phyloP scores from a whole-genome alignment of 2,113 vertebrate species.

The Prunella himalayana region DNA sequence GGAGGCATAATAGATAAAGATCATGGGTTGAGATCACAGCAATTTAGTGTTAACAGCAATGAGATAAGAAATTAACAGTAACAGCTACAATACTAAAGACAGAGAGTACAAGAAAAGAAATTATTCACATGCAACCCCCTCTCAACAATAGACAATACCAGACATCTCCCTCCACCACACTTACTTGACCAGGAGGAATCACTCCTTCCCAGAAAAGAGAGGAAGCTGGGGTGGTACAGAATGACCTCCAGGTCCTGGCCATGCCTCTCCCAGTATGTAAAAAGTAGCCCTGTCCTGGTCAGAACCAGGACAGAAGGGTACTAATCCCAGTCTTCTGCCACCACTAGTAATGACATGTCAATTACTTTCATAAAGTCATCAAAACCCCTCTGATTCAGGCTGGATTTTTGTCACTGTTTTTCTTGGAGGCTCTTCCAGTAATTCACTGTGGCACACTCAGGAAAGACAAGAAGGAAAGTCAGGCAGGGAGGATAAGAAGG shows the following conservation, averaged over 20 bases:
- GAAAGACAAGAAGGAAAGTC: neutral
- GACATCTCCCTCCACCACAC: neutral
- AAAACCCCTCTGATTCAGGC: neutral
- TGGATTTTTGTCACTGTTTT: neutral
- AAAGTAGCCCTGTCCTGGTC: neutral
- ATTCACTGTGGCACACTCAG: neutral
- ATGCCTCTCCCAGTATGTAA: neutral
- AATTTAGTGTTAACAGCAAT: neutral
- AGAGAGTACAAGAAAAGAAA: neutral
- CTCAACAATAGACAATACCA: fast-evolving
- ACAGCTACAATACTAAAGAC: neutral
- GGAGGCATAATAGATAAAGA: neutral
- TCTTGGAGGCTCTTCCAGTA: neutral
- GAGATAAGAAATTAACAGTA: neutral
- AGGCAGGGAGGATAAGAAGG: neutral
- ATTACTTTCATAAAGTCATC: neutral
- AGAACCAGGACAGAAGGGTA: neutral
- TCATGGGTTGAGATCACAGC: neutral
- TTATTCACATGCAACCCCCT: fast-evolving
- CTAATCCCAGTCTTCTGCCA: neutral
- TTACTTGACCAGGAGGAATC: neutral
- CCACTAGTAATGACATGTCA: neutral
- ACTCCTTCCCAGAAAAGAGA: neutral
- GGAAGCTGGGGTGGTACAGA: neutral
- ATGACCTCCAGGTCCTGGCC: neutral